Base-by-base conservation (phyloP, 2,113 vertebrate genomes). In the Chaetodon auriga region DNA sequence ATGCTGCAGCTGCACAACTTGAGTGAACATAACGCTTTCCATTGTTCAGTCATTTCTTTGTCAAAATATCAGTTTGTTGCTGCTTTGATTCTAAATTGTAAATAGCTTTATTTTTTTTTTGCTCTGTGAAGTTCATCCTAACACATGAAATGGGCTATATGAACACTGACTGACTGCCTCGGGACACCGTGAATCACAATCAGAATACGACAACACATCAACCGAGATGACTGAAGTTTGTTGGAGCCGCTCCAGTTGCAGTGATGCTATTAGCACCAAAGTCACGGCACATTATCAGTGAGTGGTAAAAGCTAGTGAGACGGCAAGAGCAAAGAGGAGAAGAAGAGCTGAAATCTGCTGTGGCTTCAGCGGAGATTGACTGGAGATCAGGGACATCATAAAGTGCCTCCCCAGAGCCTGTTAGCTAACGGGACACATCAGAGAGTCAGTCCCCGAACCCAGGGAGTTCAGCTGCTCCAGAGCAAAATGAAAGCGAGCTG, bases 401-500 rank as follows among this genome's bases (percentile, higher is more conserved):
- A 86, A 89, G 78, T 19, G 68, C 66, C 62, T 81, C 87, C 81
- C 38, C 36, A 46, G 84, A 86, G 84, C 74, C 82, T 76, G 82
- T 81, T 82, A 74, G 84, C 83, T 58, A 45, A 84, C 68, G 87
- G 81, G 76, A 90, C 87, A 83, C 89, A 89, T 89, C 92, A 89
- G 78, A 92, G 81, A 69, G 78, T 35, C 57, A 18, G 63, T 78
- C 57, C 77, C 64, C 80, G 58, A 88, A 85, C 75, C 69, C 18
- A 0, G 54, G 58, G 83, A 84, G 78, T 65, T 79, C 5, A 12
- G 64, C 63, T 63, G 74, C 89, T 83, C 51, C 18, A 15, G 54
- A 72, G 81, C 86, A 69, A 87, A 91, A 93, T 89, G 71, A 92
- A 90, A 89, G 90, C 5, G 13, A 86, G 80, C 89, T 87, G 83